Base-by-base conservation (phyloP, 2,797 vertebrate genomes). In the Protosalanx chinensis region DNA sequence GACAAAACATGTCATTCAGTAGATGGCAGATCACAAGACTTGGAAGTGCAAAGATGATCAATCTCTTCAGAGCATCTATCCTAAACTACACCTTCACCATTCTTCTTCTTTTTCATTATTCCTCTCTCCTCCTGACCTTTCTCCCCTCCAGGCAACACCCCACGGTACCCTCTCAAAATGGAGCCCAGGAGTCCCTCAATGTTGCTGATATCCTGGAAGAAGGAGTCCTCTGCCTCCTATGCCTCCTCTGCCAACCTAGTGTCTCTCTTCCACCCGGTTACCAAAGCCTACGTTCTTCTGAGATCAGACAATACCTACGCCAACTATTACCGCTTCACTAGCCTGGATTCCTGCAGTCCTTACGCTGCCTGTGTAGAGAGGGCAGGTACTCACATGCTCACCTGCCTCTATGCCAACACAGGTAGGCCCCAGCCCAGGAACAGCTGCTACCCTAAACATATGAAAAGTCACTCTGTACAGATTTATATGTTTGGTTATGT, bases 331-430 rank as follows among this genome's bases (percentile, higher is more conserved):
- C 75, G 65, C 64, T 86, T 91, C 81, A 81, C 79, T 0, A 76
- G 70, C 5, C 75, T 92, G 79, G 71, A 87, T 2, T 46, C 90
- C 59, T 92, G 91, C 79, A 86, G 61, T 29, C 10, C 23, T 4
- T 89, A 90, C 2, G 71, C 85, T 64, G 83, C 75, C 56, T 92
- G 91, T 68, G 81, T 91, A 70, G 82, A 87, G 68, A 12, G 66
- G 0, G 63, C 79, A 5, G 75, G 67, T 32, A 51, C 77, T 1
- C 64, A 32, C 29, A 72, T 84, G 4, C 62, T 89, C 67, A 83
- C 74, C 66, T 92, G 91, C 69, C 72, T 91, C 62, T 73, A 76
- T 4, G 29, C 83, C 5, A 63, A 90, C 10, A 91, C 90, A 1
- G 87, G 90, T 92, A 82, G 29, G 51, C 23, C 66, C 2, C 41